These are phyloP conservation scores for Ivindomyrus marchei DNA, from an alignment of 2,113 vertebrate genomes.

Conservation along the genomic window DNA sequence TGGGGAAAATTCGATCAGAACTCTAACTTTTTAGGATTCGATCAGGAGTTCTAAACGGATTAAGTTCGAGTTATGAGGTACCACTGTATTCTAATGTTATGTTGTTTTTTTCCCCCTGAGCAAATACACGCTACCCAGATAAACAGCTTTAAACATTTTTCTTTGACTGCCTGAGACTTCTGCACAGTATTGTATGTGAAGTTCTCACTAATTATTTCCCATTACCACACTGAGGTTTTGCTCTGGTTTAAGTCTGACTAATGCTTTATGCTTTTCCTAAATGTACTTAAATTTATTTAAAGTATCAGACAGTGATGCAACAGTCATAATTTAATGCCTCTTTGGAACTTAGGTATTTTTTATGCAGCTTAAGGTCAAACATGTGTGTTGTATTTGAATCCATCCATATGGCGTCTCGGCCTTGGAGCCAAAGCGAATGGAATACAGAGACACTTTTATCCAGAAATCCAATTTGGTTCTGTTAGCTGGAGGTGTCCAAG, in stretches of 20 bases:
- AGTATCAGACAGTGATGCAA: neutral
- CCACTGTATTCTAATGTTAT: neutral
- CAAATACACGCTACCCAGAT: neutral
- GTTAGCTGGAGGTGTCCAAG: neutral
- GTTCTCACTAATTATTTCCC: neutral
- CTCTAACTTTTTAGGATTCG: no score
- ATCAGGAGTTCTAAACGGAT: no score
- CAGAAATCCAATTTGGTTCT: neutral
- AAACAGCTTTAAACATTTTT: neutral
- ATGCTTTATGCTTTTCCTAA: neutral
- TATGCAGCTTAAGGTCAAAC: neutral
- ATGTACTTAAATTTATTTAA: neutral
- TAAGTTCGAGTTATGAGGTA: no score
- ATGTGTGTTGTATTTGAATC: neutral
- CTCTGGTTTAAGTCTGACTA: neutral
- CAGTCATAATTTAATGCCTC: neutral
- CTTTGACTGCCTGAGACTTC: neutral
- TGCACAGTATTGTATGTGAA: neutral
- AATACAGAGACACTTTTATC: neutral
- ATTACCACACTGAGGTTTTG: neutral
- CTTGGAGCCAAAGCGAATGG: neutral
- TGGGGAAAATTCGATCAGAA: no score
- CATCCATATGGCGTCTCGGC: neutral
- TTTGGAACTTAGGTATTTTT: neutral
- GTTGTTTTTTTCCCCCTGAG: neutral